Conservation (phyloP, 2,888 invertebrate genomes). For the Brachyptera risi region DNA sequence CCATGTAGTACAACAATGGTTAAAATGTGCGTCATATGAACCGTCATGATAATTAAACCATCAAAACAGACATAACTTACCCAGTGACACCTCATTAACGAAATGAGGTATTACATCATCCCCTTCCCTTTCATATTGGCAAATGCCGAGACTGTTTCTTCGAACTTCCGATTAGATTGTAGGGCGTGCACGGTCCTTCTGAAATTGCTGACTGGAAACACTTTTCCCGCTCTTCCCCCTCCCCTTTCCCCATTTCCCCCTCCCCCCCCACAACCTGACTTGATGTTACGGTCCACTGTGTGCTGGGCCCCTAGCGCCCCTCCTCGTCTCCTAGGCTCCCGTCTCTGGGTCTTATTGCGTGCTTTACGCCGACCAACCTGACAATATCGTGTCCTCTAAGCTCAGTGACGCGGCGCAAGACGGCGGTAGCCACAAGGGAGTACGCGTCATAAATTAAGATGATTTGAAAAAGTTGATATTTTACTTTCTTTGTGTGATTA, state of each 20-base stretch:
- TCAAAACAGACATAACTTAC: too few species aligned
- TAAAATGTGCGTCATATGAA: too few species aligned
- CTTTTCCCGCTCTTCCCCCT: background rate
- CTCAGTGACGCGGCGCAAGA: too few species aligned
- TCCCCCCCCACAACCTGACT: background rate
- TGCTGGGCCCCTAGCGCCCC: background rate
- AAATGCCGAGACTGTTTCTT: background rate
- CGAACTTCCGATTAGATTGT: background rate
- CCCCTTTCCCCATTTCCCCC: background rate
- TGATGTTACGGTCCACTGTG: slow-evolving; percentile 8
- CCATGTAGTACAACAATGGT: too few species aligned
- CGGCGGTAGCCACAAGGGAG: background rate
- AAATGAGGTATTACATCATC: too few species aligned
- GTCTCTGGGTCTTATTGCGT: background rate
- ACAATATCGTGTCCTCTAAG: background rate
- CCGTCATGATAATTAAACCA: too few species aligned
- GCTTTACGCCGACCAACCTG: background rate
- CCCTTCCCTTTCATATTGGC: background rate
- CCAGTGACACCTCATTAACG: too few species aligned
- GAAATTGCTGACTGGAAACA: slow-evolving; percentile 6
- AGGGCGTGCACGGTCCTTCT: background rate
- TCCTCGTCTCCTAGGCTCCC: background rate
- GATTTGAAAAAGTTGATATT: too few species aligned
- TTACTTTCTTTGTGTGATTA: too few species aligned
- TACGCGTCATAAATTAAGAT: too few species aligned